A percentile compares a stretch with the other conserved stretches of the same genome.
Evolutionary conservation across 2,888 invertebrate genomes (phyloP).

Genomic region (Monoplex corrugatus): DNA sequence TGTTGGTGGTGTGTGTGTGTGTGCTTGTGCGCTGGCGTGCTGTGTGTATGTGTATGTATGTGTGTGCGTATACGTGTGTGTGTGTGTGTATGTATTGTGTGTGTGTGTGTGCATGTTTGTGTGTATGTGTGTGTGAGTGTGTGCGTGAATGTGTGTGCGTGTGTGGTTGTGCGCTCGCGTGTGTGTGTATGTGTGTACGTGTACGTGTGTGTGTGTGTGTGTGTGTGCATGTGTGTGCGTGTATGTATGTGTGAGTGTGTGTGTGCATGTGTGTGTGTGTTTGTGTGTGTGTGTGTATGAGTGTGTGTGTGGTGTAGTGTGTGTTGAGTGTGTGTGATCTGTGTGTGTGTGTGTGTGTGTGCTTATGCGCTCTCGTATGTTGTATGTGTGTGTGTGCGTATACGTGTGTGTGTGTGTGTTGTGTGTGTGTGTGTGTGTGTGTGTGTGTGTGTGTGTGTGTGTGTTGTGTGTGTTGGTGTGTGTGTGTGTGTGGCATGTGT

Average conservation of each 20-base stretch:
- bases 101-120: background rate
- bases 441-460: conserved; percentile 2
- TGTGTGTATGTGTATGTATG: background rate
- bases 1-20: too few species aligned
- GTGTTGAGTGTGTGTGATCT: background rate
- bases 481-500: conserved; percentile 46
- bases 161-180: too few species aligned
- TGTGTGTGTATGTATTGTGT: too few species aligned
- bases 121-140: too few species aligned
- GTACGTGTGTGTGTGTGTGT: too few species aligned
- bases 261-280: background rate
- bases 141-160: too few species aligned
- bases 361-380: background rate
- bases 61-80: background rate
- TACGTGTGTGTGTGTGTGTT: background rate
- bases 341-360: background rate
- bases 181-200: background rate
- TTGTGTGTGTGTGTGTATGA: background rate
- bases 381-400: background rate
- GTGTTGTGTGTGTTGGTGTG: conserved; percentile 42
- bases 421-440: background rate
- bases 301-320: background rate
- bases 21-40: too few species aligned
- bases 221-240: background rate
- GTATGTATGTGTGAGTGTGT: background rate